Evolutionary conservation across 1,140 invertebrate genomes (phyloP), one percentile per base, ranked within the genome.

Genomic region (Solenopsis invicta): DNA sequence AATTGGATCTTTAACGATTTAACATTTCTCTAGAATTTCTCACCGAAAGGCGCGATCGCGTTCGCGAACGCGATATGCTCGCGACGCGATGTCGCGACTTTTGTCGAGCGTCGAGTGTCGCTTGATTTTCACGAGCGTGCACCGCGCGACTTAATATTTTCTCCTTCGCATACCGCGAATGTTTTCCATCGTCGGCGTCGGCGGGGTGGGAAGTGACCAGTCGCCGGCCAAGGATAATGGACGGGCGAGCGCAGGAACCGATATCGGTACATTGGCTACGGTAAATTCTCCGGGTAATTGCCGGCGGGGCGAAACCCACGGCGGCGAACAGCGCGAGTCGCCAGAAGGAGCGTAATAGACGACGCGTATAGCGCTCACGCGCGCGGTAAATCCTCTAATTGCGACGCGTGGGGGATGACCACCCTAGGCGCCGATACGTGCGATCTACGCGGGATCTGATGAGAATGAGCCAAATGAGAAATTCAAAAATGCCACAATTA

Each of bases 251-350:
- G 54, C 29, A 86, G 71, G 87, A 66, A 78, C 76, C 78, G 89
- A 91, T 91, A 90, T 86, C 89, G 87, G 87, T 78, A 72, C 77
- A 90, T 91, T 77, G 89, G 89, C 89, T 69, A 90, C 89, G 89
- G 89, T 90, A 91, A 91, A 91, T 91, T 82, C 86, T 69, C 64
- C 52, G 52, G 71, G 76, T 90, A 91, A 91, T 91, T 91, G 89
- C 81, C 76, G 59, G 75, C 56, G 86, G 37, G 72, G 52, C 85
- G 12, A 71, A 59, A 50, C 71, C 52, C 34, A 69, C 37, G 34
- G 50, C 85, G 80, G 80, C 76, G 87, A 76, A 90, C 88, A 90
- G 87, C 69, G 54, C 80, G 18, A 34, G 82, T 76, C 50, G 54
- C 52, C 21, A 12, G 24, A 50, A 8, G 29, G 62, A 54, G 66